A percentile compares a stretch with the other conserved stretches of the same genome.
These are phyloP conservation scores for Tachycineta bicolor DNA, from an alignment of 2,113 vertebrate species.

Conservation along the genomic window DNA sequence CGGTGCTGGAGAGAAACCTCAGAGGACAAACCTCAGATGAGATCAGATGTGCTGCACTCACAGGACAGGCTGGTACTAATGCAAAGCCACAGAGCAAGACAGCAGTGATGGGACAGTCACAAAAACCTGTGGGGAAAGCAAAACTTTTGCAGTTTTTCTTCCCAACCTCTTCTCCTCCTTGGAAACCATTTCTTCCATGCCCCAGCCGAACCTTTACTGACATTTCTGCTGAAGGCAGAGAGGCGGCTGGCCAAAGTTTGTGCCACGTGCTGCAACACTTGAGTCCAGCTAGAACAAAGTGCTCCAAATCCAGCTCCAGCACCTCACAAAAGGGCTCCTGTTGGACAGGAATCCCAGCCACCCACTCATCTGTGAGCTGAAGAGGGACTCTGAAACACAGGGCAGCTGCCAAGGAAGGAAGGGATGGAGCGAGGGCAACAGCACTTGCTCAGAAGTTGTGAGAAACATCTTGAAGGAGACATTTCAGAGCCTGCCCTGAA, in stretches of 20 bases:
- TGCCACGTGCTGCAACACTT: slow-evolving; percentile 20
- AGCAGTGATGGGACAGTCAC: background rate
- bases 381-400: background rate
- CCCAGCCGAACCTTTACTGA: background rate
- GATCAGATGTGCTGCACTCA: background rate
- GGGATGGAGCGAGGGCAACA: background rate
- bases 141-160: background rate
- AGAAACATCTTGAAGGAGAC: background rate
- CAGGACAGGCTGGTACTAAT: background rate
- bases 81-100: background rate
- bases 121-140: background rate
- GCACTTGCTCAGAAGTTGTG: background rate
- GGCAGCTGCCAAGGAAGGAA: slow-evolving; percentile 26
- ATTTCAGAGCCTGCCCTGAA: background rate
- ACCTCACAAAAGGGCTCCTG: slow-evolving; percentile 70
- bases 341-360: slow-evolving; percentile 38
- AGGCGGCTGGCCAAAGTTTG: background rate
- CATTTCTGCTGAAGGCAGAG: slow-evolving; percentile 33
- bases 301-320: slow-evolving; percentile 29
- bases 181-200: background rate
- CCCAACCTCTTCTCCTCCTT: background rate
- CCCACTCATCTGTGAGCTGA: slow-evolving; percentile 18
- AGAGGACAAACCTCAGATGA: background rate
- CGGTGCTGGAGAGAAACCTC: background rate
- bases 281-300: slow-evolving; percentile 38